Conservation (phyloP, 2,888 invertebrate species). For the Sphinx pinastri region DNA sequence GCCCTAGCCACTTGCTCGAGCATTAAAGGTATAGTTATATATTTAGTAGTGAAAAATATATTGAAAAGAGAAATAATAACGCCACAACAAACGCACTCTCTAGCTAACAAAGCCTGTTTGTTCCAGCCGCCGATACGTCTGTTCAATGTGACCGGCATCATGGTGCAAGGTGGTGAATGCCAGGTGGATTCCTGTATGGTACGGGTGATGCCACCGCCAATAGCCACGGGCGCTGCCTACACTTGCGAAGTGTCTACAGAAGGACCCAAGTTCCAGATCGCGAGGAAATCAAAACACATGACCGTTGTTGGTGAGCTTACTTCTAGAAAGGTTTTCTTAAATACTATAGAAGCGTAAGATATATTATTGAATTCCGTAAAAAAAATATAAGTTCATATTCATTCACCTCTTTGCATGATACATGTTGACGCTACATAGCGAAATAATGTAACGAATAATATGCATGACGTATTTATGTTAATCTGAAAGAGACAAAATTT, state of each 20-base stretch:
- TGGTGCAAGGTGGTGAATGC: slow-evolving; percentile 75
- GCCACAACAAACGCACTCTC: background rate
- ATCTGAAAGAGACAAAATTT: no score
- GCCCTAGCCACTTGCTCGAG: no score
- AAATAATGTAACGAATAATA: background rate
- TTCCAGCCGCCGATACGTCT: slow-evolving; percentile 70
- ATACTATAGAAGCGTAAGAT: background rate
- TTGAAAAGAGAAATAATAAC: background rate
- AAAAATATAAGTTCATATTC: no score
- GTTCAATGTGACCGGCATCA: slow-evolving; percentile 73
- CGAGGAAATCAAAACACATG: slow-evolving; percentile 76
- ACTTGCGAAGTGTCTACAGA: slow-evolving; percentile 78
- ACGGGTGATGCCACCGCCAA: slow-evolving; percentile 73
- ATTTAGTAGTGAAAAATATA: no score
- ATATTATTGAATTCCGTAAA: no score
- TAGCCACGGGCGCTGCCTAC: slow-evolving; percentile 71
- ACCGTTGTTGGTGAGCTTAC: slow-evolving; percentile 73
- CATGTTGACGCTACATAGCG: background rate
- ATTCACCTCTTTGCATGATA: no score
- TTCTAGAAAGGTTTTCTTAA: background rate
- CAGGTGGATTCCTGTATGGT: slow-evolving; percentile 68
- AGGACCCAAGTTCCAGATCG: slow-evolving; percentile 77
- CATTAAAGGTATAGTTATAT: no score
- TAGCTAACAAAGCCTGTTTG: background rate
- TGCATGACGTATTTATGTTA: no score